Evolutionary conservation across 2,113 vertebrate genomes (phyloP), one percentile per base, ranked within the genome.

Genomic region (Atherinomorus stipes): DNA sequence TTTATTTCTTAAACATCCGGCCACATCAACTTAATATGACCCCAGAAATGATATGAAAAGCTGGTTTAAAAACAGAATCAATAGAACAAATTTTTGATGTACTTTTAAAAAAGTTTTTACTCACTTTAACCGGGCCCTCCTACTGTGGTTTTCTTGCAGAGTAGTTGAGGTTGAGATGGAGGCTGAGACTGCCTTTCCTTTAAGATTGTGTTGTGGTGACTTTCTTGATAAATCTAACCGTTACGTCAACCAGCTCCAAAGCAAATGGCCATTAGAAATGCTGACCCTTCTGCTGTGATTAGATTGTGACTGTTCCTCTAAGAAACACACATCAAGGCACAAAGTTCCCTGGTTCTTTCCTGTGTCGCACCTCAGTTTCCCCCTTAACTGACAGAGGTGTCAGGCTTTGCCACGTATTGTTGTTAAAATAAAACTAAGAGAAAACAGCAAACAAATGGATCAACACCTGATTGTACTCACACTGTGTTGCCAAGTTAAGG

Each of bases 351-450:
- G 64, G 40, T 56, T 68, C 63, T 78, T 88, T 90, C 88, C 87
- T 89, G 69, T 66, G 25, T 89, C 62, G 49, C 83, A 71, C 68
- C 76, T 88, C 71, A 34, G 64, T 74, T 73, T 77, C 73, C 73
- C 40, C 52, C 63, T 85, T 68, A 82, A 71, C 85, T 84, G 80
- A 45, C 63, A 23, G 81, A 87, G 22, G 87, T 69, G 84, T 84
- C 70, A 72, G 60, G 66, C 80, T 76, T 66, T 28, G 64, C 7
- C 67, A 4, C 13, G 7, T 26, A 22, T 45, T 51, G 51, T 57
- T n/a, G 61, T 0, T 50, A 31, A 74, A 42, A 12, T 78, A 85
- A 88, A 78, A 74, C 38, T 12, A 11, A 76, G 51, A 73, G 42
- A 62, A 70, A 49, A 73, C 66, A 49, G 31, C 58, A 21, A 76